Base-by-base conservation (phyloP, 2,113 vertebrate genomes). In the Myotis brandtii region DNA sequence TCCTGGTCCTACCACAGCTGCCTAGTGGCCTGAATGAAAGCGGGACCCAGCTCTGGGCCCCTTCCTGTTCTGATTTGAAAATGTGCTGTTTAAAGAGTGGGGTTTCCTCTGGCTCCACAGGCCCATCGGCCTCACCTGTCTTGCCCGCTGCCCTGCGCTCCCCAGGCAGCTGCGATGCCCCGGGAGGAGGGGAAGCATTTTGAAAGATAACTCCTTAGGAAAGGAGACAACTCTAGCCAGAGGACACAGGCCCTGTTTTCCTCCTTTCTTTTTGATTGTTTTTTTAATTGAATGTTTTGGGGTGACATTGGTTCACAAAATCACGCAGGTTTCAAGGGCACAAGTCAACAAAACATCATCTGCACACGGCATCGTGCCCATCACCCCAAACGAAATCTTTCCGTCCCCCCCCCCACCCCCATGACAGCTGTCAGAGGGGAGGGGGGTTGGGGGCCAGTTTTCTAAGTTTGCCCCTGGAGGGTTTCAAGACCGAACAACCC, bases 401-500 rank as follows among this genome's bases (percentile, higher is more conserved):
- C 62, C 5, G 12, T 30, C 62, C 27, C 11, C 1, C 27, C 5
- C 27, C 25, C 5, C 0, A 9, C 13, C 27, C 27, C 10, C 27
- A 2, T 66, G 64, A 66, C 64, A 66, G 64, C 5, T 32, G 64
- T 66, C 64, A 66, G 64, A 32, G 64, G 64, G 62, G 64, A 32
- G 64, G 64, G 64, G 64, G 27, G 25, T 12, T 9, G 12, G 64
- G 27, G 30, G 30, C 13, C 64, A 79, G 10, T 52, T 91, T 73
- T 59, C 52, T 52, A 46, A 67, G 75, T 25, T 72, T 56, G 27
- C n/a, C 46, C 70, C 43, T 64, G 7, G 16, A 62, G 16, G 46
- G 64, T 54, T 79, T 50, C n/a, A 27, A 79, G 30, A 18, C 0
- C 5, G 3, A 52, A 66, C 46, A 21, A 23, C 3, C 27, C 66